Evolutionary conservation across 1,140 invertebrate species (phyloP).

Genomic region (Pantala flavescens): DNA sequence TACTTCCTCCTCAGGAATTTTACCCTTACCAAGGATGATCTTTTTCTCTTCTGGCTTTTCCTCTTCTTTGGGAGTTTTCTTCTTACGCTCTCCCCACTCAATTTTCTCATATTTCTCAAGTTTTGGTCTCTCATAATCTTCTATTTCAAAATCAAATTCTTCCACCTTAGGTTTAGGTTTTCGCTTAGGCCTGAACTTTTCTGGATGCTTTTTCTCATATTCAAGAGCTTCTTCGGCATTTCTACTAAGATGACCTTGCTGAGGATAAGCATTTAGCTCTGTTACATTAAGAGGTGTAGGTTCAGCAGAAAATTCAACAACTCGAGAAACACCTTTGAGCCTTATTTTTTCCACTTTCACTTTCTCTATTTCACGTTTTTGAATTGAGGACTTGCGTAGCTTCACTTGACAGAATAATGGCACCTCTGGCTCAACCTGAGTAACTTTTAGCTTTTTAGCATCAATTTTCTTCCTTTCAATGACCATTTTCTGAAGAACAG

Average conservation of each 20-base stretch:
- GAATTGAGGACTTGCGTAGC: slow-evolving; percentile 45
- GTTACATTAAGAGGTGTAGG: slow-evolving; percentile 27
- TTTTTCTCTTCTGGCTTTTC: slow-evolving; percentile 35
- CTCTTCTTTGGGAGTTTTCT: slow-evolving; percentile 23
- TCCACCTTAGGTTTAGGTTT: slow-evolving; percentile 31
- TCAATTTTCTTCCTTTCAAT: slow-evolving; percentile 37
- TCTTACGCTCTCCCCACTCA: slow-evolving; percentile 15
- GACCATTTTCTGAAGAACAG: background rate
- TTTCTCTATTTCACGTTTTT: slow-evolving; percentile 39
- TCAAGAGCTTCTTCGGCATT: slow-evolving; percentile 56
- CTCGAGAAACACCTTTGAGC: slow-evolving; percentile 52
- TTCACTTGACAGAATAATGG: slow-evolving; percentile 49
- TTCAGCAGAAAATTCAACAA: slow-evolving; percentile 41
- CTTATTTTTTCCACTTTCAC: slow-evolving; percentile 48
- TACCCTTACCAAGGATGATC: slow-evolving; percentile 38
- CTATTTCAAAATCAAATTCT: slow-evolving; percentile 38
- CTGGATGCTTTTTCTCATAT: slow-evolving; percentile 45
- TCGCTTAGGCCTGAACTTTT: slow-evolving; percentile 31
- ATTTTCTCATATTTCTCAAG: slow-evolving; percentile 39
- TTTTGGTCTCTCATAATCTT: slow-evolving; percentile 33
- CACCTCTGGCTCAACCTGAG: slow-evolving; percentile 33
- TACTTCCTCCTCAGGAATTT: slow-evolving; percentile 38
- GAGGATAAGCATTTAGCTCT: background rate
- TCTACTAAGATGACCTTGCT: slow-evolving; percentile 51
- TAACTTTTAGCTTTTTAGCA: slow-evolving; percentile 36